Conservation (phyloP, 2,888 invertebrate genomes). For the Cryptosula pallasiana region DNA sequence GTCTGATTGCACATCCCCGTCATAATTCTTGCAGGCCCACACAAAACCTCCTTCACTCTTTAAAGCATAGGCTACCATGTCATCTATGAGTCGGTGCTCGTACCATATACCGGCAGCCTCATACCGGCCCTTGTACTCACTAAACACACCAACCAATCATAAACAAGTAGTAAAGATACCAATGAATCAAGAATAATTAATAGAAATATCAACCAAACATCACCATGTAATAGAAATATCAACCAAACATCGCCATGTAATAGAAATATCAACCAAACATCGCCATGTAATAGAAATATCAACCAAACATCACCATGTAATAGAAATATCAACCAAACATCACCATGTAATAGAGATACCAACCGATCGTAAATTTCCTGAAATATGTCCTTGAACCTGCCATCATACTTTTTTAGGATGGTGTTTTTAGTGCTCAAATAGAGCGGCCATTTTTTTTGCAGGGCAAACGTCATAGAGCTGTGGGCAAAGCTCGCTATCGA, state of each 20-base stretch:
- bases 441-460: slow-evolving; percentile 77
- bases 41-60: slow-evolving; percentile 98
- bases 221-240: neutral
- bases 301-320: neutral
- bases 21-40: slow-evolving; percentile 99
- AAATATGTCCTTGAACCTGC: slow-evolving; percentile 94
- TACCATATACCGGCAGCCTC: slow-evolving; percentile 90
- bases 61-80: slow-evolving; percentile 98
- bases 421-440: slow-evolving; percentile 96
- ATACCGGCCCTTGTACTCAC: slow-evolving; percentile 75
- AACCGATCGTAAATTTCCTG: slow-evolving; percentile 80
- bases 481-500: slow-evolving; percentile 80
- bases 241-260: neutral
- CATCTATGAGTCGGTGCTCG: slow-evolving; percentile 95
- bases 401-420: slow-evolving; percentile 91
- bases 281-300: neutral
- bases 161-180: neutral
- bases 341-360: slow-evolving; percentile 27
- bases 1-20: slow-evolving; percentile 98
- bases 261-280: slow-evolving; percentile 32
- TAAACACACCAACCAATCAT: slow-evolving; percentile 32
- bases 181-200: neutral
- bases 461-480: slow-evolving; percentile 84
- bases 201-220: neutral
- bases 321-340: neutral